These are phyloP conservation scores for Hyperopisus bebe DNA, from an alignment of 2,113 vertebrate species.

Conservation along the genomic window DNA sequence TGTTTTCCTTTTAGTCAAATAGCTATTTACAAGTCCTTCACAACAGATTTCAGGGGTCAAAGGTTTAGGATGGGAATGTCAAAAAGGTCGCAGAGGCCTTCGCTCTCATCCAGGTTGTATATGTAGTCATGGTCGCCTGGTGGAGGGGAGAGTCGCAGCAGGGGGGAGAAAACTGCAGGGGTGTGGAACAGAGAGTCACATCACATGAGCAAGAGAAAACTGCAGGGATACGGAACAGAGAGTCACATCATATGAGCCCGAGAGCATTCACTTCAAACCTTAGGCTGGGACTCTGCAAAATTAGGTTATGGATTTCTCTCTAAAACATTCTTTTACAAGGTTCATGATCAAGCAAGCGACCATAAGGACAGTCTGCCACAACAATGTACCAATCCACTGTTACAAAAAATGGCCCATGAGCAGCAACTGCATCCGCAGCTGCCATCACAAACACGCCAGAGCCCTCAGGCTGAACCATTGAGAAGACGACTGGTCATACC, in stretches of 20 bases:
- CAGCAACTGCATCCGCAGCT: background rate
- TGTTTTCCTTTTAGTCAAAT: constrained; percentile 31
- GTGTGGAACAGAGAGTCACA: background rate
- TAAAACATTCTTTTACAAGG: background rate
- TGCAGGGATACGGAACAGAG: background rate
- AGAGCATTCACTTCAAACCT: background rate
- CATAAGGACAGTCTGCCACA: background rate
- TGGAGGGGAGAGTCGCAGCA: constrained; percentile 85
- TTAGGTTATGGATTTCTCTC: background rate
- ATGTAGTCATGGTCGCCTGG: constrained; percentile 97
- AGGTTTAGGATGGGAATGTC: constrained; percentile 94
- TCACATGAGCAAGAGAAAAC: background rate
- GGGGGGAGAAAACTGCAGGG: constrained; percentile 79
- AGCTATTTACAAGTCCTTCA: constrained; percentile 42
- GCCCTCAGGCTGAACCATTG: background rate
- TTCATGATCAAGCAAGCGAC: background rate
- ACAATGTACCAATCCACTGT: background rate
- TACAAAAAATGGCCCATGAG: background rate
- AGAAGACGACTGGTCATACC: background rate
- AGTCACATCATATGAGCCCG: background rate
- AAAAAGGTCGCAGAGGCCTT: constrained; percentile 96
- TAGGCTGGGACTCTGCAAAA: background rate
- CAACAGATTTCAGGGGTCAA: constrained; percentile 63
- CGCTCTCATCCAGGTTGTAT: constrained; percentile 95
- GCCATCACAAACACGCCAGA: background rate